Base-by-base conservation (phyloP, 2,888 invertebrate genomes). In the Brachynemurus nebulosus region DNA sequence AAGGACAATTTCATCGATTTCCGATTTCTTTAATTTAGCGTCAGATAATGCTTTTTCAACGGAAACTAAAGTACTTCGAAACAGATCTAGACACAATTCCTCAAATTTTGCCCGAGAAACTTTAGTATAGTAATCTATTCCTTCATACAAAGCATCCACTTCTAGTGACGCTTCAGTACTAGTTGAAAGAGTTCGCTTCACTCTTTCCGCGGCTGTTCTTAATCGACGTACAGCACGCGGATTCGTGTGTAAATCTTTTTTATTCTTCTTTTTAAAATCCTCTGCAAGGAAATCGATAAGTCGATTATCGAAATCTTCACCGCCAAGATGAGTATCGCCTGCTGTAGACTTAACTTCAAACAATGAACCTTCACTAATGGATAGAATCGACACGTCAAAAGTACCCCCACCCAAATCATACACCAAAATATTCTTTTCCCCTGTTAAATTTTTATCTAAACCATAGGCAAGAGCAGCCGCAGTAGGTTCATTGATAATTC, bases 1-100 rank as follows among this genome's bases (percentile, higher is more conserved):
- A 20, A 88, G 67, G 0, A 88, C 85, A 2, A 88, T 78, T 54
- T 86, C 86, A 57, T 86, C 74, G 48, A 86, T 81, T 49, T 74
- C 69, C 25, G 69, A 66, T 58, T 86, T 86, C 63, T 84, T 83
- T 64, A 86, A 65, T 57, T 85, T 84, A 1, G 83, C 83, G 57
- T 85, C 86, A 40, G 71, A 68, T 9, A 86, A 64, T 1, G 84
- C 80, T 53, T 80, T 78, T 56, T 83, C 80, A 1, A 85, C 83
- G 0, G 83, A 82, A 23, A 77, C 71, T 45, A 85, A 59, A 1
- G 84, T 83, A 12, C 70, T 67, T 27, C 80, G 65, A 70, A 82
- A 83, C 38, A 82, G 63, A 56, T 82, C 81, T 4, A 75, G 71
- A 60, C 76, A 77, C 8, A 84, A 68, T 59, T 84, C 83, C 61